Base-by-base conservation (phyloP, 2,888 invertebrate species). In the Ochlodes sylvanus region DNA sequence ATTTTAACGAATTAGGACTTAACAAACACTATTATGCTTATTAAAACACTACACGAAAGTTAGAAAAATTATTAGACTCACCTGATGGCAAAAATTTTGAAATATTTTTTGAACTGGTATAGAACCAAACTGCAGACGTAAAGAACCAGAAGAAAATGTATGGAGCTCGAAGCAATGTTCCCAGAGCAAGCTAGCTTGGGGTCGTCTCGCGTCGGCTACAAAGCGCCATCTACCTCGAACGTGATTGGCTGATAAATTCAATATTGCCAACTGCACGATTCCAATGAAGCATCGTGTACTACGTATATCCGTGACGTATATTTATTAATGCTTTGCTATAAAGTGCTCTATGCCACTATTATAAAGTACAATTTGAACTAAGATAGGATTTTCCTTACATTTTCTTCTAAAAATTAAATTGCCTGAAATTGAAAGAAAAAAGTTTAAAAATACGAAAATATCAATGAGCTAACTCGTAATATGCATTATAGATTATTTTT, bases 61-160 rank as follows among this genome's bases (percentile, higher is more conserved):
- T 85, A 81, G 79, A 90, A 90, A 89, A 89, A 82, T 84, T 75
- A 83, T 87, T 83, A 73, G 82, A 88, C 93, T 92, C 86, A 94
- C 93, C 93, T 92, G 88, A 92, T 90, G 88, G 93, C 92, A 90
- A 92, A 92, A 92, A 92, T 94, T 93, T 92, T 92, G 92, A 92
- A 93, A 86, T 88, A 83, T 90, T 92, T 91, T 92, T 92, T 90
- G 88, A 92, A 92, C 92, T 91, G 87, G 90, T 90, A 85, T 89
- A 92, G 92, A 91, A 93, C 92, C 92, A 92, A 93, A 93, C 93
- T 91, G 91, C 89, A 92, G 89, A 91, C 91, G 92, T 92, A 92
- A 90, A 90, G 92, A 92, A 88, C 90, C 90, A 90, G 92, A 94
- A 93, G 93, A 90, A 92, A 93, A 92, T 93, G 93, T 93, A 94